Evolutionary conservation across 2,113 vertebrate genomes (phyloP).

Genomic region (Larimichthys crocea): DNA sequence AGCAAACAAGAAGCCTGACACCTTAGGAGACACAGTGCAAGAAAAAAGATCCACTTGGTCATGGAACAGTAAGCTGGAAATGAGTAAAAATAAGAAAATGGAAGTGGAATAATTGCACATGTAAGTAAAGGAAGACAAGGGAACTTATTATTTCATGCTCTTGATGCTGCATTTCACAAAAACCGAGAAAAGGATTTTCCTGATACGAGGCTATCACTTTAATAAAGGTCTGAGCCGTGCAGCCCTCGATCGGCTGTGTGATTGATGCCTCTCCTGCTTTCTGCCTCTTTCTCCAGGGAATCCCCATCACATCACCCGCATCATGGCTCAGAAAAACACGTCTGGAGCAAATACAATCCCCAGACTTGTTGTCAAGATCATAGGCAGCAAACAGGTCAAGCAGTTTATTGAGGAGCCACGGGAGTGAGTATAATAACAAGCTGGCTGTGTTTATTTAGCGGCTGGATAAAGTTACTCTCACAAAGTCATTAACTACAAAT

Average conservation of each 20-base stretch:
- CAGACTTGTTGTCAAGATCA: constrained; percentile 76
- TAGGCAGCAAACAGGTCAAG: constrained; percentile 75
- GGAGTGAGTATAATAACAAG: constrained; percentile 44
- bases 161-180: background rate
- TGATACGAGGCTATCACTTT: background rate
- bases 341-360: constrained; percentile 44
- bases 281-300: constrained; percentile 11
- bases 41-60: background rate
- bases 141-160: background rate
- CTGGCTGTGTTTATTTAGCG: background rate
- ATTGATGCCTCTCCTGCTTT: constrained; percentile 3
- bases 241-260: background rate
- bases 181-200: background rate
- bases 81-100: background rate
- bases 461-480: too few species aligned
- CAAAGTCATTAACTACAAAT: background rate
- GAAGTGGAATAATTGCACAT: background rate
- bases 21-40: background rate
- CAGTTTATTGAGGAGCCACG: constrained; percentile 60
- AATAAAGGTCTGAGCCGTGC: background rate
- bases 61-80: background rate
- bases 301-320: constrained; percentile 6
- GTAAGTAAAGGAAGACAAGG: background rate
- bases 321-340: constrained; percentile 51
- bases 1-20: constrained; percentile 28